Evolutionary conservation across 2,113 vertebrate species (phyloP).

Genomic region (Marmota monax): DNA sequence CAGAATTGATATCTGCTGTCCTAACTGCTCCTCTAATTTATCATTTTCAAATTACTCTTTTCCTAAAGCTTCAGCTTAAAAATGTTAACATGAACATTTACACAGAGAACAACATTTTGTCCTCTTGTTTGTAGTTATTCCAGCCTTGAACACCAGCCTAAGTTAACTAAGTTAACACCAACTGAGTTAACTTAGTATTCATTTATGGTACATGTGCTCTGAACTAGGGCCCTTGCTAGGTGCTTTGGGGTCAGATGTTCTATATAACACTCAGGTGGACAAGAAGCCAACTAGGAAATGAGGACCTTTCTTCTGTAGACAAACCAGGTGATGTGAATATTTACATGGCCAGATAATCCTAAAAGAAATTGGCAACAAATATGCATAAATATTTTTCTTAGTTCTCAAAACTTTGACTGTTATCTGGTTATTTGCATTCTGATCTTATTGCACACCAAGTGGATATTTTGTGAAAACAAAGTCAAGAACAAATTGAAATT

Average conservation of each 20-base stretch:
- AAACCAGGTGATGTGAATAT: neutral
- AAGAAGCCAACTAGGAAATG: neutral
- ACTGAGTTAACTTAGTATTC: neutral
- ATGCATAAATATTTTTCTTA: neutral
- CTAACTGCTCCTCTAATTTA: neutral
- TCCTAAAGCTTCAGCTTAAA: neutral
- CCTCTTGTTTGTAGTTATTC: neutral
- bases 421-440: constrained; percentile 68
- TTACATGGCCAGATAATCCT: neutral
- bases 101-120: neutral
- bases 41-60: neutral
- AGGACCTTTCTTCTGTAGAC: neutral
- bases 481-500: constrained; percentile 48
- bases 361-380: neutral
- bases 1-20: neutral
- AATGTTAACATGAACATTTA: constrained; percentile 5
- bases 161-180: too few relatives aligned
- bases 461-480: constrained; percentile 68
- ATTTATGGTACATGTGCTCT: neutral
- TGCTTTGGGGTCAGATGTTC: neutral
- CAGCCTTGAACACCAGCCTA: neutral
- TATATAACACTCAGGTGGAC: neutral
- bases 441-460: constrained; percentile 65
- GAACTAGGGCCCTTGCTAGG: neutral
- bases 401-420: constrained; percentile 68